Base-by-base conservation (phyloP, 1,140 invertebrate species). In the Penaeus japonicus region DNA sequence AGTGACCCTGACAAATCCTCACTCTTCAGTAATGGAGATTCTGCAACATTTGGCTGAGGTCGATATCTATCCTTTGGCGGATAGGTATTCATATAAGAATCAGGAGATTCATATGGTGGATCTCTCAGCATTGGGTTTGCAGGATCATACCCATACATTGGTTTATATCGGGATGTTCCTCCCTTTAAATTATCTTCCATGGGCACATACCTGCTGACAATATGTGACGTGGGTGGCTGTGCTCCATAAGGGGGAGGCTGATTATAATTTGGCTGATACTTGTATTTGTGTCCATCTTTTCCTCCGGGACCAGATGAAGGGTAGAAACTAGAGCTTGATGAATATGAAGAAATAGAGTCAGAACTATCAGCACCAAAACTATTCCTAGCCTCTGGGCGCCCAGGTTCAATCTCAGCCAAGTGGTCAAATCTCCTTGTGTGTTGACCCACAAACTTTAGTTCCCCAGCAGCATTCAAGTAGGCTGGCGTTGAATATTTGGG, bases 321-420 rank as follows among this genome's bases (percentile, higher is more conserved):
- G 59, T 90, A 90, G 70, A 90, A 90, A 75, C 90, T 90, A 18
- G 90, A 90, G 17, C 81, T 88, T 22, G 90, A 90, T 30, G 90
- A 90, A 57, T 85, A 90, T 10, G 90, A 90, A 18, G 90, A 90
- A 27, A 90, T 90, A 30, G 90, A 90, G 59, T 90, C 90, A 15
- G 90, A 90, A 65, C 90, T 90, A 75, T 90, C 90, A 24, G 90
- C 90, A n/a, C 89, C 90, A 86, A 73, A 90, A 57, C 87, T 85
- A 53, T 90, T 89, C 32, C 89, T 75, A 27, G 85, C 84, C 35
- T 90, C 90, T 18, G 82, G 30, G 27, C 87, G 70, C 83, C 79
- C 89, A 10, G 84, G 35, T 27, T 90, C 90, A 22, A 89, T 75
- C 2, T 90, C 90, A 22, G 84, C 30, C 4, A 90, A 47, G 35